Percentiles rank a stretch among this genome's conserved stretches.
These are phyloP conservation scores for Agrypnus murinus DNA, from an alignment of 2,888 invertebrate genomes.

Conservation along the genomic window DNA sequence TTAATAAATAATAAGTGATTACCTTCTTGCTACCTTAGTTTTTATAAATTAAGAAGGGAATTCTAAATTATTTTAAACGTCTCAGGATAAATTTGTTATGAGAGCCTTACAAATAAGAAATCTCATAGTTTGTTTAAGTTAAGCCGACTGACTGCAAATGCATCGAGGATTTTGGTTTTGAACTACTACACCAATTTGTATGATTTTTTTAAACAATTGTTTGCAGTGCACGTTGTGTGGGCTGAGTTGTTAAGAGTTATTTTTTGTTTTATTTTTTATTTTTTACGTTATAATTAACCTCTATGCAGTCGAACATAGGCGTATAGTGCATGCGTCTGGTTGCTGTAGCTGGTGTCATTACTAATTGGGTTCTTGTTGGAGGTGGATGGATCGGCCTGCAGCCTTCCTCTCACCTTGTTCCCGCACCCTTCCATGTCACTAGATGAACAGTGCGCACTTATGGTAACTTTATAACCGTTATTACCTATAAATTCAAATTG, in stretches of 20 bases:
- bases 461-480: conserved; percentile 66
- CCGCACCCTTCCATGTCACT: conserved; percentile 70
- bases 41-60: no score
- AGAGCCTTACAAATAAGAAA: background rate
- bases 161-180: conserved; percentile 34
- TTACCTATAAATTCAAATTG: conserved; percentile 51
- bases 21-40: no score
- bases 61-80: background rate
- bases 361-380: conserved; percentile 70
- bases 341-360: conserved; percentile 58
- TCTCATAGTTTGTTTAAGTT: conserved; percentile 15
- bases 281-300: conserved; percentile 53
- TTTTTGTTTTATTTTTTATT: conserved; percentile 26
- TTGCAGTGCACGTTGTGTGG: conserved; percentile 51
- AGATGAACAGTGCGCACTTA: conserved; percentile 71
- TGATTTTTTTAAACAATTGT: conserved; percentile 30
- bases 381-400: conserved; percentile 75
- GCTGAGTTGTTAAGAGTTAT: conserved; percentile 44
- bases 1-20: no score
- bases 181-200: conserved; percentile 33
- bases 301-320: conserved; percentile 48
- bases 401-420: conserved; percentile 73
- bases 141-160: conserved; percentile 43
- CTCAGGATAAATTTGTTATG: background rate
- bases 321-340: conserved; percentile 54